These are phyloP conservation scores for Drosophila orosa DNA, from an alignment of 1,140 invertebrate genomes.

Conservation along the genomic window DNA sequence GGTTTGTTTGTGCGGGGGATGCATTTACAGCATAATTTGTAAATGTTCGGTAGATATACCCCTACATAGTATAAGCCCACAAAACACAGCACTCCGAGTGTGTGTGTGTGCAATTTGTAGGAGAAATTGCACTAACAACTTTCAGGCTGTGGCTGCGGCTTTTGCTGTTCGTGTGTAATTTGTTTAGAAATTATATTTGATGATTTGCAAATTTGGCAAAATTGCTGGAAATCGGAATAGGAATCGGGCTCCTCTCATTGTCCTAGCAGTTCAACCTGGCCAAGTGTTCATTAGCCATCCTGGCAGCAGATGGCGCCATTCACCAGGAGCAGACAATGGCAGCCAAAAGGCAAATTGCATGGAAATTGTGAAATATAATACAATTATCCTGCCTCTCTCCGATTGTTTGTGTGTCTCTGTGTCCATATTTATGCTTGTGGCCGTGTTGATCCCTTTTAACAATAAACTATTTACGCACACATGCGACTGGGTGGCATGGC, in stretches of 20 bases:
- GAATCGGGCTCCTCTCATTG: slow-evolving; percentile 16
- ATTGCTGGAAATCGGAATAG: slow-evolving; percentile 22
- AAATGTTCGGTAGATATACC: slow-evolving; percentile 31
- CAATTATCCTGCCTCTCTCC: slow-evolving; percentile 42
- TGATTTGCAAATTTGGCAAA: slow-evolving; percentile 61
- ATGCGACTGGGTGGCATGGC: slow-evolving; percentile 8
- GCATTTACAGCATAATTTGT: slow-evolving; percentile 59
- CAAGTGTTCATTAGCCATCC: slow-evolving; percentile 49
- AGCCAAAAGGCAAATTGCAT: slow-evolving; percentile 58
- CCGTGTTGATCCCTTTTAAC: slow-evolving; percentile 41
- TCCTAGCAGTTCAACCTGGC: slow-evolving; percentile 38
- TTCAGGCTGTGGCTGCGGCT: slow-evolving; percentile 35
- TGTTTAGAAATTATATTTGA: slow-evolving; percentile 75
- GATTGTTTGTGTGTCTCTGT: not conserved
- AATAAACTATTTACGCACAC: slow-evolving; percentile 45
- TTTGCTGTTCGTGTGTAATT: slow-evolving; percentile 62
- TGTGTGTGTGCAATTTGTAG: slow-evolving; percentile 34
- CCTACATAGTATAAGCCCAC: not conserved
- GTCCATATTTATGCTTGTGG: slow-evolving; percentile 22
- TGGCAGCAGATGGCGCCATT: slow-evolving; percentile 32
- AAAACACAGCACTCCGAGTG: slow-evolving; percentile 1
- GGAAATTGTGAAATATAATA: slow-evolving; percentile 61
- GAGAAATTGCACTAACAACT: slow-evolving; percentile 58
- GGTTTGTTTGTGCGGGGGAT: slow-evolving; percentile 27
- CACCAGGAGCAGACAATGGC: slow-evolving; percentile 28